phyloP scores from a whole-genome alignment of 2,888 invertebrate species.

The Metalampra italica region DNA sequence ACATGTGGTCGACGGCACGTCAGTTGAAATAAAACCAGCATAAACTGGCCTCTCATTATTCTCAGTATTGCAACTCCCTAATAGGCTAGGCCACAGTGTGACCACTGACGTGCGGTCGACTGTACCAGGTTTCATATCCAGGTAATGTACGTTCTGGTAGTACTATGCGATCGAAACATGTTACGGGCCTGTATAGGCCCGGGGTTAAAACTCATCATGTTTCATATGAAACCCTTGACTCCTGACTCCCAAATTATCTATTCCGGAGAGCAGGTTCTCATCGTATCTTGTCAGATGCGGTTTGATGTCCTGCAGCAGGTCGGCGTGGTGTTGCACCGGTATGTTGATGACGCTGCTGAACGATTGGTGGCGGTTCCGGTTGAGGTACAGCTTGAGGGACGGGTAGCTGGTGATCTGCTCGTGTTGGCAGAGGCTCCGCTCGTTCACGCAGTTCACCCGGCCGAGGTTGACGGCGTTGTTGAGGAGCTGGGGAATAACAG shows the following conservation, averaged over 20 bases:
- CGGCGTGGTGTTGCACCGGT: slow-evolving; percentile 38
- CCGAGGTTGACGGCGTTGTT: slow-evolving; percentile 56
- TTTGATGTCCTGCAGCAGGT: slow-evolving; percentile 40
- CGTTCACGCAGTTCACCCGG: slow-evolving; percentile 63
- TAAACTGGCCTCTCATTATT: too few species aligned
- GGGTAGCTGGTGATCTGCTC: slow-evolving; percentile 64
- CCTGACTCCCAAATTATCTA: slow-evolving; percentile 29
- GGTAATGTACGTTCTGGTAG: too few species aligned
- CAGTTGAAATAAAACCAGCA: too few species aligned
- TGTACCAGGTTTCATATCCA: too few species aligned
- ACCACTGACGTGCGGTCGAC: too few species aligned
- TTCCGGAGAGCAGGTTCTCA: slow-evolving; percentile 28
- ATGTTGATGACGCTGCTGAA: slow-evolving; percentile 44
- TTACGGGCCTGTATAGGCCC: too few species aligned
- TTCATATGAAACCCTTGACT: slow-evolving; percentile 30
- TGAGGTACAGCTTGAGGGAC: slow-evolving; percentile 51
- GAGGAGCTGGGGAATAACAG: slow-evolving; percentile 40
- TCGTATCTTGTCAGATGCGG: slow-evolving; percentile 44
- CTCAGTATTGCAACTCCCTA: too few species aligned
- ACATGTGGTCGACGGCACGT: too few species aligned
- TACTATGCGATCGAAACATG: too few species aligned
- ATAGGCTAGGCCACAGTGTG: too few species aligned
- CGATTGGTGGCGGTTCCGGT: slow-evolving; percentile 33
- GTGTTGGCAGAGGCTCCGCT: slow-evolving; percentile 59
- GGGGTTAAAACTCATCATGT: slow-evolving; percentile 54